These are phyloP conservation scores for Psittacula derbiana DNA, from an alignment of 2,797 vertebrate genomes.

Conservation along the genomic window DNA sequence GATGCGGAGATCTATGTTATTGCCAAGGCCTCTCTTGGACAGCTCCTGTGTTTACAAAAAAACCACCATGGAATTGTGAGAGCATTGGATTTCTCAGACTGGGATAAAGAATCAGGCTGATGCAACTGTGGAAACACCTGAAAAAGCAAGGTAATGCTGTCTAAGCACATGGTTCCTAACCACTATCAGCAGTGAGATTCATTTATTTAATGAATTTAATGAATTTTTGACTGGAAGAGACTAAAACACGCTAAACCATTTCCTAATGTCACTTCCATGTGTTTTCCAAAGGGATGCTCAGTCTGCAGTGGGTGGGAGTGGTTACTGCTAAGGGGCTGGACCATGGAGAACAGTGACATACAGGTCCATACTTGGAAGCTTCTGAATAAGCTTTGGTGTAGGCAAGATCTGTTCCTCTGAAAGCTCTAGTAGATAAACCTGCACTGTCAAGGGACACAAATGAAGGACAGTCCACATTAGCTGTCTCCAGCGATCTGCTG, in stretches of 20 bases:
- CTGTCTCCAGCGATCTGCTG: background rate
- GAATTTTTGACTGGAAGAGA: background rate
- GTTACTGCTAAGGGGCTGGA: background rate
- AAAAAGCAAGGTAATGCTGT: background rate
- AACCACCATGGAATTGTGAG: background rate
- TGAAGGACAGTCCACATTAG: background rate
- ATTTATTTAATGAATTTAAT: background rate
- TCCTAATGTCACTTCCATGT: rapidly evolving
- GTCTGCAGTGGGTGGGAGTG: background rate
- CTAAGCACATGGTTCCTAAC: background rate
- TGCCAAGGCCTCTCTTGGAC: conserved; percentile 77
- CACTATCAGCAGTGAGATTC: background rate
- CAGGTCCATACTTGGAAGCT: background rate
- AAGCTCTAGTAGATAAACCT: background rate
- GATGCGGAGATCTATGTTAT: conserved; percentile 59
- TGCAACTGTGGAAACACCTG: background rate
- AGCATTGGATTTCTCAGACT: background rate
- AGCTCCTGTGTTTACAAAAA: conserved; percentile 72
- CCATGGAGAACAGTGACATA: background rate
- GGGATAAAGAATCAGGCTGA: background rate
- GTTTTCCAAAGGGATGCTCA: background rate
- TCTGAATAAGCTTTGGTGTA: background rate
- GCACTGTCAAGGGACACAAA: background rate
- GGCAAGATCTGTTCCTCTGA: background rate
- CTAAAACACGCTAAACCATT: background rate